Conservation (phyloP, 2,888 invertebrate genomes). For the Amphipyra tragopoginis region DNA sequence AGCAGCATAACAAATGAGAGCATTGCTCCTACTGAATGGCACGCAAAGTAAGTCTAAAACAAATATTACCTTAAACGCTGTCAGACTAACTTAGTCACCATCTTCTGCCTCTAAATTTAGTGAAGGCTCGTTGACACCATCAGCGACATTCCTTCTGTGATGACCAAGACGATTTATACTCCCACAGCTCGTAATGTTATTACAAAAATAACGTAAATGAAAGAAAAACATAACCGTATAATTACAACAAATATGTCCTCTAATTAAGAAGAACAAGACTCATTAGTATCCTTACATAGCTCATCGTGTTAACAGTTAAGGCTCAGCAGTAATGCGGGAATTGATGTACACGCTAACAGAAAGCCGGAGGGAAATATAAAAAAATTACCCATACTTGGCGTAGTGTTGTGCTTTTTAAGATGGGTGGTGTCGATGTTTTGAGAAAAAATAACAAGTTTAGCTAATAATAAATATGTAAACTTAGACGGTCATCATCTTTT, state of each 20-base stretch:
- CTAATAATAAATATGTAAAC: no score
- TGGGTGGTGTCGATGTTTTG: slow-evolving; percentile 24
- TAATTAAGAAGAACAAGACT: slow-evolving; percentile 47
- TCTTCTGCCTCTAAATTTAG: no score
- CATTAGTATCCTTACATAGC: slow-evolving; percentile 42
- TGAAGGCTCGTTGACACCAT: no score
- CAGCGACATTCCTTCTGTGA: no score
- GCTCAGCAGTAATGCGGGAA: slow-evolving; percentile 60
- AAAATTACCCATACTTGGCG: slow-evolving; percentile 60
- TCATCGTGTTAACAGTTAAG: slow-evolving; percentile 39
- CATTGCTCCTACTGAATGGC: no score
- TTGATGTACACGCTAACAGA: slow-evolving; percentile 65
- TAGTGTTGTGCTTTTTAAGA: slow-evolving; percentile 50
- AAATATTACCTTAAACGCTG: no score
- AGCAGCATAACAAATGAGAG: no score
- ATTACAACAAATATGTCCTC: slow-evolving; percentile 18
- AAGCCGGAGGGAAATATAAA: slow-evolving; percentile 66
- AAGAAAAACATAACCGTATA: slow-evolving; percentile 5
- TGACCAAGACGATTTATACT: background rate
- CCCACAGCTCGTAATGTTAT: background rate
- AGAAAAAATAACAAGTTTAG: no score
- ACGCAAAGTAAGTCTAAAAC: no score
- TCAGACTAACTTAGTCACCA: no score
- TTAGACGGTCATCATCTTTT: no score
- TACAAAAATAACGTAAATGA: background rate